Percentiles rank a stretch among this genome's conserved stretches.
Evolutionary conservation across 2,888 invertebrate species (phyloP).

Genomic region (Sipha maydis): DNA sequence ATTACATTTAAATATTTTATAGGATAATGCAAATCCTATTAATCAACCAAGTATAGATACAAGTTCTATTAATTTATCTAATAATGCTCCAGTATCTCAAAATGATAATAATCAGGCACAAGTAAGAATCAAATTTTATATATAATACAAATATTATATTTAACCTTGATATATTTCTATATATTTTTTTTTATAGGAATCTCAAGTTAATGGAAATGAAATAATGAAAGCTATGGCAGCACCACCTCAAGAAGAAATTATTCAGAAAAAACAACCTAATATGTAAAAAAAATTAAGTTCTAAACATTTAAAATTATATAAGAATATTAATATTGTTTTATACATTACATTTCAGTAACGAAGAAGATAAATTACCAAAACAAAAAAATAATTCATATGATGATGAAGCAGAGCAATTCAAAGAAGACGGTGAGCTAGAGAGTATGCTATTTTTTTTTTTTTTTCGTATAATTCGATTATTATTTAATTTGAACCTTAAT

Average conservation of each 20-base stretch:
- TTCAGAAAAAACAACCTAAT: slow-evolving; percentile 36
- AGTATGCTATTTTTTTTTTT: not conserved
- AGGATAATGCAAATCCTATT: slow-evolving; percentile 47
- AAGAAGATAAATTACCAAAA: slow-evolving; percentile 63
- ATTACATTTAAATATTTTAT: slow-evolving; percentile 8
- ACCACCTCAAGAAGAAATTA: slow-evolving; percentile 39
- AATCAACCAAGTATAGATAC: slow-evolving; percentile 48
- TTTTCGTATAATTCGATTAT: not conserved
- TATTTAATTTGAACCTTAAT: not conserved
- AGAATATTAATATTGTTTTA: not conserved
- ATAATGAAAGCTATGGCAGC: slow-evolving; percentile 47
- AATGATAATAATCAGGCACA: slow-evolving; percentile 32
- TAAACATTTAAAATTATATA: not conserved
- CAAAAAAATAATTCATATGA: slow-evolving; percentile 66
- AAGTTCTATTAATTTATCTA: not conserved
- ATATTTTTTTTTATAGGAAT: slow-evolving; percentile 40
- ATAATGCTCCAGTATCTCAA: not conserved
- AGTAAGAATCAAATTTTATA: not conserved
- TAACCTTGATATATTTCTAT: not conserved
- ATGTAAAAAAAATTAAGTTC: not conserved
- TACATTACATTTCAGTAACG: slow-evolving; percentile 15
- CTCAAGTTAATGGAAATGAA: slow-evolving; percentile 40
- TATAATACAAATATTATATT: not conserved
- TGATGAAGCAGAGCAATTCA: slow-evolving; percentile 66
- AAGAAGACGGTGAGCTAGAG: slow-evolving; percentile 62